Base-by-base conservation (phyloP, 2,888 invertebrate species). In the Sussaba pulchella region DNA sequence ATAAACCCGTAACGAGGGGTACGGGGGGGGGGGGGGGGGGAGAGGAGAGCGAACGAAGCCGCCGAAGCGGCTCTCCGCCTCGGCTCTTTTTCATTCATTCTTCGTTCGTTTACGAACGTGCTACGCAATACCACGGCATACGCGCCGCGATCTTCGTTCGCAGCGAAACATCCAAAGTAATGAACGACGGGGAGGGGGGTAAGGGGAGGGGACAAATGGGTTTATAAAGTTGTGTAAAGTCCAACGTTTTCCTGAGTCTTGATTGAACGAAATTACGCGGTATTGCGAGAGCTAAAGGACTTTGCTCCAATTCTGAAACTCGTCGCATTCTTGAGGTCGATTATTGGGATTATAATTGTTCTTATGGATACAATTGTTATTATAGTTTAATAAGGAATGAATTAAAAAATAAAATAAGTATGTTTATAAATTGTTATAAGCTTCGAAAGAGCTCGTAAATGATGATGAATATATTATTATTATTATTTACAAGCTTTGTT, bases 1-100 rank as follows among this genome's bases (percentile, higher is more conserved):
- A 82, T 81, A 85, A 83, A n/a, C n/a, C 83, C 81, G 84, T 75
- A 80, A 82, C 82, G 84, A n/a, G 83, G 84, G 71, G 82, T 78
- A 82, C 82, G 67, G 52, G 71, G 78, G 71, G 71, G 78, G 19
- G 36, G 39, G n/a, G n/a, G n/a, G n/a, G n/a, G n/a, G n/a, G n/a
- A n/a, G n/a, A n/a, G n/a, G n/a, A n/a, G n/a, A n/a, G n/a, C n/a
- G n/a, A n/a, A n/a, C n/a, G n/a, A n/a, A n/a, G n/a, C 41, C 64
- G 73, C 63, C 71, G 69, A 50, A 36, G 64, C 52, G 41, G 41
- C 43, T 19, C 57, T 57, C 31, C 31, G 69, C 4, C 31, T 26
- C 26, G 54, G 63, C 64, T 79, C 64, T 43, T 57, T n/a, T 57
- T 57, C 69, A 74, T 79, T 79, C 79, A 74, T 39, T 77, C 24